These are phyloP conservation scores for Eulemur rubriventer DNA, from an alignment of 2,797 vertebrate species.

Conservation along the genomic window DNA sequence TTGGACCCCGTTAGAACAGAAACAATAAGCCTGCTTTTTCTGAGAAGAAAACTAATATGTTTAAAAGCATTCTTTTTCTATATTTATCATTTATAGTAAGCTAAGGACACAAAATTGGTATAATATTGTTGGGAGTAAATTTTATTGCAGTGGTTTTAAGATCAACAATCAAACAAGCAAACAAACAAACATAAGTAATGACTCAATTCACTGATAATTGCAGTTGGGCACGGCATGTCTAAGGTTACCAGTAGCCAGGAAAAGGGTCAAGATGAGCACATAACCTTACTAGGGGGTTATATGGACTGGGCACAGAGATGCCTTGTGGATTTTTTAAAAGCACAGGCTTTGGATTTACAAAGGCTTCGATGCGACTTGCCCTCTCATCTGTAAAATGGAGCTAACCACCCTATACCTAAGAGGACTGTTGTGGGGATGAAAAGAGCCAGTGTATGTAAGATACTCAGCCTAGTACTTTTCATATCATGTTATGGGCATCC, in stretches of 20 bases:
- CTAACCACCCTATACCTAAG: not conserved
- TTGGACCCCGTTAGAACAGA: not conserved
- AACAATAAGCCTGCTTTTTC: slow-evolving; percentile 5
- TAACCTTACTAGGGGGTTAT: not conserved
- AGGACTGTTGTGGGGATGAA: not conserved
- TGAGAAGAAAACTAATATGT: slow-evolving; percentile 38
- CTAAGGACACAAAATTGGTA: not conserved
- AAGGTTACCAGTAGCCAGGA: not conserved
- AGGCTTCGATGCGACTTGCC: not conserved
- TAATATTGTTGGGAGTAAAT: not conserved
- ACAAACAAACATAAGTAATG: not conserved
- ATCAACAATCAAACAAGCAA: not conserved
- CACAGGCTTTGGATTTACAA: not conserved
- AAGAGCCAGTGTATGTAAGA: not conserved
- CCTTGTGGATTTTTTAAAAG: not conserved
- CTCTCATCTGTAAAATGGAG: not conserved
- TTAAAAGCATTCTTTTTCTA: slow-evolving; percentile 1
- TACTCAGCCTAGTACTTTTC: not conserved
- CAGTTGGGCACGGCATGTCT: not conserved
- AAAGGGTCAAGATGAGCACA: not conserved
- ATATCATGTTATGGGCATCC: not conserved
- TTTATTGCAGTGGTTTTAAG: slow-evolving; percentile 27
- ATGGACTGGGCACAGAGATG: not conserved
- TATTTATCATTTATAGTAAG: not conserved
- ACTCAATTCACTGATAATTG: slow-evolving; percentile 26